A percentile compares a stretch with the other conserved stretches of the same genome.
Conservation (phyloP, 2,113 vertebrate genomes). For the Callaeas wilsoni region DNA sequence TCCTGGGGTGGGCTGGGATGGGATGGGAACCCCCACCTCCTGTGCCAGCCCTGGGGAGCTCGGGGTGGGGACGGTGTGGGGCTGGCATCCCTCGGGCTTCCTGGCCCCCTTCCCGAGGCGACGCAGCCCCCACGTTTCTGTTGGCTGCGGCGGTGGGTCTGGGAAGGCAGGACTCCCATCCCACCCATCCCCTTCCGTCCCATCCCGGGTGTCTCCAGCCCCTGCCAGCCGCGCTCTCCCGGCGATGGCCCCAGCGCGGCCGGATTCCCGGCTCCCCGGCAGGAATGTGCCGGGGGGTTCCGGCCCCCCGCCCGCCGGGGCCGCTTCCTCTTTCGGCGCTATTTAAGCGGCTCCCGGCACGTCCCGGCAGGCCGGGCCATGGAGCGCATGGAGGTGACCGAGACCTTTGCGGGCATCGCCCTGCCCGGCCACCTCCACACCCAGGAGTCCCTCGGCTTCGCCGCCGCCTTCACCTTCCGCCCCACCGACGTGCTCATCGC, state of each 20-base stretch:
- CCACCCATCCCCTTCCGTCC: background rate
- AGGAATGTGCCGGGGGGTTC: constrained; percentile 22
- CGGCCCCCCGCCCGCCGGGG: background rate
- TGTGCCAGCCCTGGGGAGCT: rapidly evolving
- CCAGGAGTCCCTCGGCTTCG: constrained; percentile 71
- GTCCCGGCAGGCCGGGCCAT: constrained; percentile 35
- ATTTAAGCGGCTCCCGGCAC: background rate
- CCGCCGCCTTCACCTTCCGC: constrained; percentile 72
- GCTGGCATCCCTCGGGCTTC: background rate
- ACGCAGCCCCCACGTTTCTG: background rate
- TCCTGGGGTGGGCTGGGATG: rapidly evolving
- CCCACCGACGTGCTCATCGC: constrained; percentile 77
- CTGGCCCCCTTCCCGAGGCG: background rate
- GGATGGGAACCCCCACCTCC: background rate
- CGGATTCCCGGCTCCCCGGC: background rate
- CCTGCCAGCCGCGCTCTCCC: background rate
- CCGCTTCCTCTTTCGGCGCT: constrained; percentile 33
- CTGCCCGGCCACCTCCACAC: constrained; percentile 83
- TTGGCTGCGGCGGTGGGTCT: background rate
- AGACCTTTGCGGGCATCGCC: constrained; percentile 69
- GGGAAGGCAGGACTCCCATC: background rate
- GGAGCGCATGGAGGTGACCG: constrained; percentile 75
- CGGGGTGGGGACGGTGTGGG: rapidly evolving
- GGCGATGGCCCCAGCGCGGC: background rate
- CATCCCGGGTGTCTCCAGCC: background rate